Evolutionary conservation across 2,888 invertebrate species (phyloP).

Genomic region (Congeria kusceri): DNA sequence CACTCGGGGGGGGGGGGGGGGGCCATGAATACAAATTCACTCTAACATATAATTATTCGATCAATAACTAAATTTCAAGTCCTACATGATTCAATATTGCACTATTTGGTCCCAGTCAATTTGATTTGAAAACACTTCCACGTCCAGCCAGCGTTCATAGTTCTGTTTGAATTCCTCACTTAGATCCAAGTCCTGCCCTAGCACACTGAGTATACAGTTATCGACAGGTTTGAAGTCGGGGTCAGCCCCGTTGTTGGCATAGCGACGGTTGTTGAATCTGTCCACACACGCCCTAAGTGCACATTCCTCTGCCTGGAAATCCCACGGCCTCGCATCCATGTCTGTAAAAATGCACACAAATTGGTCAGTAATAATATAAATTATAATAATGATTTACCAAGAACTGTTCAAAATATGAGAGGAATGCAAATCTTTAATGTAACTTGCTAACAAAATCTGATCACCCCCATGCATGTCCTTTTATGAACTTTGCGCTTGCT

Average conservation of each 20-base stretch:
- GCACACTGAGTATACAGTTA: constrained; percentile 92
- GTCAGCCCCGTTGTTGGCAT: constrained; percentile 88
- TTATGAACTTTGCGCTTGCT: no score
- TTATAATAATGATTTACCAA: no score
- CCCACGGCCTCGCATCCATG: constrained; percentile 98
- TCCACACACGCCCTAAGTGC: constrained; percentile 97
- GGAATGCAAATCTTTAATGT: no score
- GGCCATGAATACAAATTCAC: no score
- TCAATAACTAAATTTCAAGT: no score
- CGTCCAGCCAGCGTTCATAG: constrained; percentile 97
- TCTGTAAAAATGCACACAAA: constrained; percentile 86
- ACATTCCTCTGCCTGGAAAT: constrained; percentile 98
- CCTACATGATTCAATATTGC: constrained; percentile 37
- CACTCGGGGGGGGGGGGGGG: no score
- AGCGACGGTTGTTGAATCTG: constrained; percentile 97
- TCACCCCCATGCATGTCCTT: no score
- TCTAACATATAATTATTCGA: no score
- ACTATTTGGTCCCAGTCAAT: constrained; percentile 87
- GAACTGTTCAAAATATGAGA: no score
- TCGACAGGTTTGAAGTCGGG: constrained; percentile 90
- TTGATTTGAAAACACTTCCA: constrained; percentile 95
- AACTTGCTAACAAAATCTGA: no score
- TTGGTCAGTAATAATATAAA: no score
- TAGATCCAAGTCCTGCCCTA: constrained; percentile 92
- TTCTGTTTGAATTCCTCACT: constrained; percentile 90